Percentiles rank a stretch among this genome's conserved stretches.
Evolutionary conservation across 2,113 vertebrate species (phyloP).

Genomic region (Prunella himalayana): DNA sequence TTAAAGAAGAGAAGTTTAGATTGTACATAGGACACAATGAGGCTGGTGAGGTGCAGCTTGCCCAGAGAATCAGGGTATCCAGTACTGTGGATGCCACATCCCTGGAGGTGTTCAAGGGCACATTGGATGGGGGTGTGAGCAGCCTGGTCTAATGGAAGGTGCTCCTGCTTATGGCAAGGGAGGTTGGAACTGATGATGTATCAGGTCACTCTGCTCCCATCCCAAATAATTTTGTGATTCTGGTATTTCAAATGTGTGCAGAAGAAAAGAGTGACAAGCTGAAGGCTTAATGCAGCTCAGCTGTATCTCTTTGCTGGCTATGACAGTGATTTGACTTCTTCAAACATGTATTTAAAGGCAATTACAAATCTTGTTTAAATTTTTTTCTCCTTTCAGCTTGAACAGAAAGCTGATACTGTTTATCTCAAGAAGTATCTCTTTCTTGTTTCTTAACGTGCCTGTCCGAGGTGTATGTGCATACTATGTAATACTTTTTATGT

Average conservation of each 20-base stretch:
- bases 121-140: background rate
- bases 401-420: background rate
- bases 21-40: fast-evolving
- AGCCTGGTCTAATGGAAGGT: background rate
- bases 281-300: background rate
- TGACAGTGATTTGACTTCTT: background rate
- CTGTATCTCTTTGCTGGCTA: background rate
- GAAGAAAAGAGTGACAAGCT: background rate
- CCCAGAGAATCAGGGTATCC: background rate
- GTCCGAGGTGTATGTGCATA: background rate
- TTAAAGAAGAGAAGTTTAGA: background rate
- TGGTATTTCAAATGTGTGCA: background rate
- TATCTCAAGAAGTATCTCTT: background rate
- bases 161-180: background rate
- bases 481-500: background rate
- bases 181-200: background rate
- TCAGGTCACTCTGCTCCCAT: background rate
- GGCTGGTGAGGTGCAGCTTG: background rate
- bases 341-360: background rate
- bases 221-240: background rate
- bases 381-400: background rate
- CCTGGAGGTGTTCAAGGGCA: background rate
- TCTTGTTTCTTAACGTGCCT: background rate
- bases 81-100: background rate
- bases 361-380: background rate